A percentile compares a stretch with the other conserved stretches of the same genome.
Conservation (phyloP, 2,888 invertebrate genomes). For the Herminia tarsipennalis region DNA sequence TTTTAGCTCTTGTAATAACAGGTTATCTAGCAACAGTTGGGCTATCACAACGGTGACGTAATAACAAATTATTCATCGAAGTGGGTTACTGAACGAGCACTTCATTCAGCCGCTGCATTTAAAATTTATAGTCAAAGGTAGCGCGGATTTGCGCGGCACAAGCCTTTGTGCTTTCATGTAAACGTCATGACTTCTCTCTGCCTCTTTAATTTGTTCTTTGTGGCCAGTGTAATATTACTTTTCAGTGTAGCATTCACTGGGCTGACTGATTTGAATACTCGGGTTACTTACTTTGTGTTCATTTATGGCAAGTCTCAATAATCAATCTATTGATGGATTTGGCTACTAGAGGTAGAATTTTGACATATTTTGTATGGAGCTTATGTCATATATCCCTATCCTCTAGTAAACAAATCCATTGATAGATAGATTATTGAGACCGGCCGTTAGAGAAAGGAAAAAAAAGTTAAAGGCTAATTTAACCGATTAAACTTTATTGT, state of each 20-base stretch:
- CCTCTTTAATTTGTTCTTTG: constrained; percentile 32
- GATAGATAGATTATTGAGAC: too few species aligned
- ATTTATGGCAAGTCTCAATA: too few species aligned
- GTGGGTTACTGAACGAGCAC: constrained; percentile 29
- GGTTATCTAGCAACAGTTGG: not conserved
- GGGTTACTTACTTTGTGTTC: too few species aligned
- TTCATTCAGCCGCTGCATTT: constrained; percentile 35
- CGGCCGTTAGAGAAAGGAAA: too few species aligned
- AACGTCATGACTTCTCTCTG: constrained; percentile 19
- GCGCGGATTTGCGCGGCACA: constrained; percentile 17
- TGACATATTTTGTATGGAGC: too few species aligned
- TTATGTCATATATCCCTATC: too few species aligned
- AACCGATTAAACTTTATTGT: too few species aligned
- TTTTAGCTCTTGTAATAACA: not conserved
- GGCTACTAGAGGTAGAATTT: too few species aligned
- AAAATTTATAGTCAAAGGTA: constrained; percentile 36
- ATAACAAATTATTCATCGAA: constrained; percentile 22
- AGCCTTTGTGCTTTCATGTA: constrained; percentile 26
- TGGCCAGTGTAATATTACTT: constrained; percentile 21
- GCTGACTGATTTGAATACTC: too few species aligned
- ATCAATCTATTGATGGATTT: too few species aligned
- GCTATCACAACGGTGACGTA: constrained; percentile 1
- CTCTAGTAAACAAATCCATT: too few species aligned
- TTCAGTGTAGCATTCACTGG: constrained; percentile 24
- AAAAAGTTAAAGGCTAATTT: too few species aligned